These are phyloP conservation scores for Caerostris darwini DNA, from an alignment of 1,140 invertebrate genomes.

Conservation along the genomic window DNA sequence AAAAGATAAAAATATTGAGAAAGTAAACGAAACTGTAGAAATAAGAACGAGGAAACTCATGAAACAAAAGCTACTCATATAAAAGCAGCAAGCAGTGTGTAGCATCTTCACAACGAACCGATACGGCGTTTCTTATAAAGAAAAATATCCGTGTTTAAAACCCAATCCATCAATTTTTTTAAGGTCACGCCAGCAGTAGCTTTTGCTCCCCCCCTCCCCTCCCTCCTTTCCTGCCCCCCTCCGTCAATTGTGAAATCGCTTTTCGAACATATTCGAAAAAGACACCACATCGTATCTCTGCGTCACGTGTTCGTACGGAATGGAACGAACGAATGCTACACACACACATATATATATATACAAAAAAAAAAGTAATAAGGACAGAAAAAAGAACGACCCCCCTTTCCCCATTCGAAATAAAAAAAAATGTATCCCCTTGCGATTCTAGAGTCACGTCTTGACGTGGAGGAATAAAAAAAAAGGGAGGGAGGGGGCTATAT, in stretches of 20 bases:
- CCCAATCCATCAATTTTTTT: constrained; percentile 76
- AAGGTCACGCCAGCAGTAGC: constrained; percentile 69
- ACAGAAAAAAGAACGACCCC: constrained; percentile 35
- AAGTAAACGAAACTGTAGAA: too few species aligned
- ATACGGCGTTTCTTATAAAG: not conserved
- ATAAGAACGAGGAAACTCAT: too few species aligned
- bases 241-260: constrained; percentile 68
- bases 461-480: constrained; percentile 53
- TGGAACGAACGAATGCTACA: not conserved
- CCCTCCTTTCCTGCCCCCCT: not conserved
- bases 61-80: constrained; percentile 11
- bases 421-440: constrained; percentile 52
- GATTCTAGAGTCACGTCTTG: constrained; percentile 74
- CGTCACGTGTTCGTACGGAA: constrained; percentile 62
- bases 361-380: not conserved
- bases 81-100: not conserved
- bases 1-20: too few species aligned
- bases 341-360: too few species aligned
- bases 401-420: not conserved
- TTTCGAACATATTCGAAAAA: constrained; percentile 57
- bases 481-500: not conserved
- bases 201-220: not conserved
- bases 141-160: constrained; percentile 70
- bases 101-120: not conserved
- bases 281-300: constrained; percentile 22